These are phyloP conservation scores for Entomyzon cyanotis DNA, from an alignment of 2,113 vertebrate species.

Conservation along the genomic window DNA sequence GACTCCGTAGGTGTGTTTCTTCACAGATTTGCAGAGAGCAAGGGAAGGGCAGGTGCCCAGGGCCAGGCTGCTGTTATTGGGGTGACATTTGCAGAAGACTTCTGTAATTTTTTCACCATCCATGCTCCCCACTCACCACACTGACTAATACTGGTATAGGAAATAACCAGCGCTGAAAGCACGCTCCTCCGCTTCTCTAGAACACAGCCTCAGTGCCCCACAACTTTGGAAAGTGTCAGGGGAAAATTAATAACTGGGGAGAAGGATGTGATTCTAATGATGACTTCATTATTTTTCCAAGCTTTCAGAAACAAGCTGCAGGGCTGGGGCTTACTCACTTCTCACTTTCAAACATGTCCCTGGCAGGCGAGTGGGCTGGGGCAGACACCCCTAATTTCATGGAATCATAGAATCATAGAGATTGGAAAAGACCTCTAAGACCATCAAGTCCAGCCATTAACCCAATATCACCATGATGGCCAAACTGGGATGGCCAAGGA, in stretches of 20 bases:
- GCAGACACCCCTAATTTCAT: not conserved
- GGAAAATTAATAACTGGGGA: not conserved
- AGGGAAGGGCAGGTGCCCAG: not conserved
- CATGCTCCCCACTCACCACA: not conserved
- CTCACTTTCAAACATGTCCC: not conserved
- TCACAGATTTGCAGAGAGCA: not conserved
- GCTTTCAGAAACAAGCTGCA: not conserved
- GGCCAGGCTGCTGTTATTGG: not conserved
- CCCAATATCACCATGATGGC: not conserved
- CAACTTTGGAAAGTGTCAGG: not conserved
- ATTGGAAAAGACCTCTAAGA: not conserved
- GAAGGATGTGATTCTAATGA: not conserved
- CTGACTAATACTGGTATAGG: not conserved
- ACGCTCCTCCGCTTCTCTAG: not conserved
- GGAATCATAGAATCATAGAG: not conserved
- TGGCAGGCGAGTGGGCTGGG: fast-evolving
- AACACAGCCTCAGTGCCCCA: fast-evolving
- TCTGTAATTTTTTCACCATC: not conserved
- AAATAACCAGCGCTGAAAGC: not conserved
- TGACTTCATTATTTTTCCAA: constrained; percentile 1
- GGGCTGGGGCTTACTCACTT: not conserved
- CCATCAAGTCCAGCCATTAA: not conserved
- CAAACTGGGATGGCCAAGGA: not conserved
- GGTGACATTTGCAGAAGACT: not conserved
- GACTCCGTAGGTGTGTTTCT: not conserved